Percentiles rank a stretch among this genome's conserved stretches.
These are phyloP conservation scores for Cyanoliseus patagonus DNA, from an alignment of 2,113 vertebrate genomes.

Conservation along the genomic window DNA sequence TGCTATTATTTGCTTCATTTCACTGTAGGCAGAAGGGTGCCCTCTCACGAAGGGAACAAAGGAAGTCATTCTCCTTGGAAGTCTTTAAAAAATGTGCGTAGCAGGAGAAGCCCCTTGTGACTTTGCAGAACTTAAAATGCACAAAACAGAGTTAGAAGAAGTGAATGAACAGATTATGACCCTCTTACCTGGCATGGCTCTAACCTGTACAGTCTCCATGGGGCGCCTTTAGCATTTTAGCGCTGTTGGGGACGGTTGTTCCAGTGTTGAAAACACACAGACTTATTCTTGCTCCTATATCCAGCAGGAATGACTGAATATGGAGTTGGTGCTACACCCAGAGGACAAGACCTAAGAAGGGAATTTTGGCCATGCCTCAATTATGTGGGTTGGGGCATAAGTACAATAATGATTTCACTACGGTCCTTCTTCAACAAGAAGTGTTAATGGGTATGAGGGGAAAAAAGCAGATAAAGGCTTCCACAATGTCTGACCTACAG, in stretches of 20 bases:
- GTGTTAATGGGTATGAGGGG: background rate
- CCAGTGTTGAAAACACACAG: background rate
- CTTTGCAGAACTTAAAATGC: slow-evolving; percentile 11
- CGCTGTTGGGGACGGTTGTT: background rate
- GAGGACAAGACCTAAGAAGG: background rate
- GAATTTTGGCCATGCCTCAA: background rate
- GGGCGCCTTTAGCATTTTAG: background rate
- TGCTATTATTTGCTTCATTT: slow-evolving; percentile 35
- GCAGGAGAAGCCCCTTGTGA: background rate
- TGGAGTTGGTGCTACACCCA: background rate
- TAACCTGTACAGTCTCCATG: background rate
- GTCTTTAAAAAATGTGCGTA: background rate
- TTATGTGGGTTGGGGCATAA: background rate
- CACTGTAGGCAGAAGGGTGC: slow-evolving; percentile 4
- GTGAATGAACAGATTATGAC: background rate
- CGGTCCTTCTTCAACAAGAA: background rate
- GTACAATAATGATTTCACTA: background rate
- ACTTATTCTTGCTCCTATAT: background rate
- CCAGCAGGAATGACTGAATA: background rate
- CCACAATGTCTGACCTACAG: background rate
- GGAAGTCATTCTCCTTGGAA: slow-evolving; percentile 12
- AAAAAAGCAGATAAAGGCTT: background rate
- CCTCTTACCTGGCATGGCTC: background rate
- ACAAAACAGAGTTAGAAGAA: background rate
- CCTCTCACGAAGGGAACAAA: slow-evolving; percentile 15